phyloP scores from a whole-genome alignment of 2,113 vertebrate species.

The Delphinus delphis region DNA sequence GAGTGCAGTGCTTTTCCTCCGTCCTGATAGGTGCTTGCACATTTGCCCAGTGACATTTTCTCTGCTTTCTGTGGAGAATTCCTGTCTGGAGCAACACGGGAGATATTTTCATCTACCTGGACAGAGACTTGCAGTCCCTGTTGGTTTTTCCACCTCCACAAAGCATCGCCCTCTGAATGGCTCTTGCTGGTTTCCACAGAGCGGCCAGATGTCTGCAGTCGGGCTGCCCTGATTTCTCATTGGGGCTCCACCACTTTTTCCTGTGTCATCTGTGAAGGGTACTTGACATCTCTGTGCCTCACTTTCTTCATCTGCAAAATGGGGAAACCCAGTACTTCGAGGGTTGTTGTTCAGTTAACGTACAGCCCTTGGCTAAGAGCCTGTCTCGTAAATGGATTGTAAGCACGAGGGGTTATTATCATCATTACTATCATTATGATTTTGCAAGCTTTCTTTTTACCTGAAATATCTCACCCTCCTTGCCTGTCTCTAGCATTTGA shows the following conservation, averaged over 20 bases:
- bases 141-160: neutral
- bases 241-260: neutral
- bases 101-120: neutral
- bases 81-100: neutral
- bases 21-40: neutral
- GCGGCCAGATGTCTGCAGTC: neutral
- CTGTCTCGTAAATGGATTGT: neutral
- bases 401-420: neutral
- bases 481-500: neutral
- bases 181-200: neutral
- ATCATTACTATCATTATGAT: neutral
- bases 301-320: neutral
- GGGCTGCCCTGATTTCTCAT: too few relatives aligned
- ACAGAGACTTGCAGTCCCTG: rapidly evolving
- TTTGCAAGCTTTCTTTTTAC: neutral
- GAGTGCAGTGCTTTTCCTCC: neutral
- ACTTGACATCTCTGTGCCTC: neutral
- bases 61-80: neutral
- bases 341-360: neutral
- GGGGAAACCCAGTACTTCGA: neutral
- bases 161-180: neutral
- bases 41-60: neutral
- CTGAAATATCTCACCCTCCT: neutral
- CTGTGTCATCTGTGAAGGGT: neutral
- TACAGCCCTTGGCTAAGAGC: neutral